Conservation (phyloP, 2,113 vertebrate genomes). For the Pollimyrus isidori region DNA sequence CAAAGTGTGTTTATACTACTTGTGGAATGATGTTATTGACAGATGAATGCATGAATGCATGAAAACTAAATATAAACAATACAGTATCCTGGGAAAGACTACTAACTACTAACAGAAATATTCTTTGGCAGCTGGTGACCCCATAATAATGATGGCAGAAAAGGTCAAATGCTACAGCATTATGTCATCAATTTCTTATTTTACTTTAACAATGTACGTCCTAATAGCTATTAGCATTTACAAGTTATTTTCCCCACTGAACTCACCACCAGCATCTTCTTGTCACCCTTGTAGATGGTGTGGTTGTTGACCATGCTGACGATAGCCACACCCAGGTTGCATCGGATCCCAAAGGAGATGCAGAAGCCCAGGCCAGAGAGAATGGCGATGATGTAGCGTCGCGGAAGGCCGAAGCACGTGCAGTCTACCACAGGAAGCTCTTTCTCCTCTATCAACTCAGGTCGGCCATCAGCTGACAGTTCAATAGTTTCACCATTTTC, state of each 20-base stretch:
- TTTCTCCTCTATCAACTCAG: constrained; percentile 68
- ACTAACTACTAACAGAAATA: neutral
- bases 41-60: neutral
- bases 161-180: neutral
- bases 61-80: neutral
- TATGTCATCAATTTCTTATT: neutral
- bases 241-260: neutral
- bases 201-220: neutral
- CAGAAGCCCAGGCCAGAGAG: constrained; percentile 86
- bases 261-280: constrained; percentile 71
- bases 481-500: constrained; percentile 78
- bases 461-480: constrained; percentile 73
- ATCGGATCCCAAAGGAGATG: constrained; percentile 87
- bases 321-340: constrained; percentile 85
- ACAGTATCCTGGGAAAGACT: neutral
- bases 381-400: constrained; percentile 86
- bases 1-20: neutral
- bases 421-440: constrained; percentile 76
- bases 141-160: neutral
- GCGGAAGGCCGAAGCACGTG: constrained; percentile 81
- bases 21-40: neutral
- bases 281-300: constrained; percentile 65
- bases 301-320: constrained; percentile 94
- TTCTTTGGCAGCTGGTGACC: neutral
- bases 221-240: neutral